These are phyloP conservation scores for Acrobasis suavella DNA, from an alignment of 2,888 invertebrate genomes.

Conservation along the genomic window DNA sequence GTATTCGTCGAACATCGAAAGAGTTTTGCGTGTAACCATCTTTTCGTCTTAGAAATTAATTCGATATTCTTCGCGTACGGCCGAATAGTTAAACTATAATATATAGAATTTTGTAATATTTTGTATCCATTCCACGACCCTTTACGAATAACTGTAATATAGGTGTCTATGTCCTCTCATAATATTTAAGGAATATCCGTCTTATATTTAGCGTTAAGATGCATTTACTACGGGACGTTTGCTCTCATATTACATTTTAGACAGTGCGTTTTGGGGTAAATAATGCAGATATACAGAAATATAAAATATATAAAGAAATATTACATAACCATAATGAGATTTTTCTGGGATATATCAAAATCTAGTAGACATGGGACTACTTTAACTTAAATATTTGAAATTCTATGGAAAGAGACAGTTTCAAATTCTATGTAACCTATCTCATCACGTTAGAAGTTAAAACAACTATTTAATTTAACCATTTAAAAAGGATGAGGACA, in stretches of 20 bases:
- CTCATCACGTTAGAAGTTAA: too few relatives aligned
- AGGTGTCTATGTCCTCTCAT: conserved; percentile 74
- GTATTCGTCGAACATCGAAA: conserved; percentile 26
- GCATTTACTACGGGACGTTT: conserved; percentile 42
- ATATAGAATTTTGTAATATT: conserved; percentile 72
- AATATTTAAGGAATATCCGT: conserved; percentile 73
- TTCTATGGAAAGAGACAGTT: too few relatives aligned
- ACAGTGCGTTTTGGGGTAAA: conserved; percentile 6
- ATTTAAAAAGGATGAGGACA: too few relatives aligned
- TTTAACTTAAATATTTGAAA: too few relatives aligned
- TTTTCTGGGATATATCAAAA: background rate
- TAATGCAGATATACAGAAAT: conserved; percentile 16
- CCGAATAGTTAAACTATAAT: conserved; percentile 33
- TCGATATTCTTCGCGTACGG: conserved; percentile 27
- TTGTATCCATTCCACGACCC: conserved; percentile 77
- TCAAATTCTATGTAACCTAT: too few relatives aligned
- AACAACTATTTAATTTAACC: too few relatives aligned
- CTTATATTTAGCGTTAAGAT: conserved; percentile 72
- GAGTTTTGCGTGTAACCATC: conserved; percentile 9
- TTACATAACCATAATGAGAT: background rate
- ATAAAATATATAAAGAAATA: too few relatives aligned
- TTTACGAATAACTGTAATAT: conserved; percentile 68
- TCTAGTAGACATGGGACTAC: background rate
- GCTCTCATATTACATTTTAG: conserved; percentile 23
- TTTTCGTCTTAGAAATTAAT: background rate